These are phyloP conservation scores for Rhizoglyphus robini DNA, from an alignment of 1,140 invertebrate species.

Conservation along the genomic window DNA sequence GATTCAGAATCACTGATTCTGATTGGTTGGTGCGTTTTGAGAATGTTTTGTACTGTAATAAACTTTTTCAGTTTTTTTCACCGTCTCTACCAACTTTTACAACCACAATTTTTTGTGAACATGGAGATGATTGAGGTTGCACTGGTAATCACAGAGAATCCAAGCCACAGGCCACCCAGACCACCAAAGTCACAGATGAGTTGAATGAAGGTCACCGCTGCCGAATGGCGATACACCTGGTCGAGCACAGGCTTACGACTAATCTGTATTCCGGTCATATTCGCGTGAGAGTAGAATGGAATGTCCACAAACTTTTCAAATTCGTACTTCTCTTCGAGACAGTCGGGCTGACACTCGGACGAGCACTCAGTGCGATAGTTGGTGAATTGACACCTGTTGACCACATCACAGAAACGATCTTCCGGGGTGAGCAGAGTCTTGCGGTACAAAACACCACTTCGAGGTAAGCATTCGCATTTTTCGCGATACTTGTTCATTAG, in stretches of 20 bases:
- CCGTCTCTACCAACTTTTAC: not conserved
- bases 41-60: no score
- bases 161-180: slow-evolving; percentile 16
- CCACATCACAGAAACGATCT: slow-evolving; percentile 1
- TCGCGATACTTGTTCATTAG: slow-evolving; percentile 12
- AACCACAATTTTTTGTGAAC: slow-evolving; percentile 1
- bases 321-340: slow-evolving; percentile 5
- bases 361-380: slow-evolving; percentile 16
- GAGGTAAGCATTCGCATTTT: slow-evolving; percentile 9
- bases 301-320: slow-evolving; percentile 18
- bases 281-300: not conserved
- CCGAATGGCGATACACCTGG: slow-evolving; percentile 8
- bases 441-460: slow-evolving; percentile 4
- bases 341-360: slow-evolving; percentile 12
- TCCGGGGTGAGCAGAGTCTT: not conserved
- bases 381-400: slow-evolving; percentile 17
- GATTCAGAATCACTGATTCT: no score
- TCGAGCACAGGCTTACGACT: not conserved
- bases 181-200: slow-evolving; percentile 19
- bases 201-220: slow-evolving; percentile 13
- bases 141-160: slow-evolving; percentile 10
- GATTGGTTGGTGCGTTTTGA: no score
- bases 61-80: not conserved
- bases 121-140: slow-evolving; percentile 5
- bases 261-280: slow-evolving; percentile 16